Conservation (phyloP, 2,797 vertebrate species). For the Sebastes kiyomatsui region DNA sequence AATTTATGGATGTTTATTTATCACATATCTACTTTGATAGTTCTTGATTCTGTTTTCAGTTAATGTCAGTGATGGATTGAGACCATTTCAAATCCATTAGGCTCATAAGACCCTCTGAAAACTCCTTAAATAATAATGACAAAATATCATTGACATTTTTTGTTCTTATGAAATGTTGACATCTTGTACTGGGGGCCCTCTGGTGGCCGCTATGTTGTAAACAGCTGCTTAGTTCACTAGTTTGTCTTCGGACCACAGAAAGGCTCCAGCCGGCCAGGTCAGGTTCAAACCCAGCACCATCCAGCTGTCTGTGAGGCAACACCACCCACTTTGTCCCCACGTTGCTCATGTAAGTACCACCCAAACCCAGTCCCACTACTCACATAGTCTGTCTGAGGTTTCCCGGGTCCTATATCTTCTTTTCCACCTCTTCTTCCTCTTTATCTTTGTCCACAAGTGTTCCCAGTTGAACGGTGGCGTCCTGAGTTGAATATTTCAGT, state of each 20-base stretch:
- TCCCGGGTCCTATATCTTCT: not conserved
- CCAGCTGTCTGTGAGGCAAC: not conserved
- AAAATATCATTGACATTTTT: not conserved
- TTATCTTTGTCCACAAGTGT: not conserved
- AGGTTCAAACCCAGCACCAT: not conserved
- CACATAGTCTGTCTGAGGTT: constrained; percentile 23
- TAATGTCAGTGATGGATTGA: not conserved
- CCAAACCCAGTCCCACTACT: constrained; percentile 37
- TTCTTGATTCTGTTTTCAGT: not conserved
- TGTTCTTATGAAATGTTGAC: not conserved
- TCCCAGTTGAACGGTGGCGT: not conserved
- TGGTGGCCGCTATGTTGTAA: not conserved
- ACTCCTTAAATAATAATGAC: not conserved
- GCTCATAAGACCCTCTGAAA: not conserved
- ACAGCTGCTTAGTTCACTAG: not conserved
- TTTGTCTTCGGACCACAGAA: not conserved
- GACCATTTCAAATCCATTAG: not conserved
- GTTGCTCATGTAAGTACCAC: not conserved
- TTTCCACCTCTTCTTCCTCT: not conserved
- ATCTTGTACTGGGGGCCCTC: not conserved
- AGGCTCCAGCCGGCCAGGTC: not conserved
- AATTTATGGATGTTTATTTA: not conserved
- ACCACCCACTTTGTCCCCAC: not conserved
- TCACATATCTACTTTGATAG: not conserved
- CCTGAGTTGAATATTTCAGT: constrained; percentile 12